Base-by-base conservation (phyloP, 2,113 vertebrate species). In the Caloenas nicobarica region DNA sequence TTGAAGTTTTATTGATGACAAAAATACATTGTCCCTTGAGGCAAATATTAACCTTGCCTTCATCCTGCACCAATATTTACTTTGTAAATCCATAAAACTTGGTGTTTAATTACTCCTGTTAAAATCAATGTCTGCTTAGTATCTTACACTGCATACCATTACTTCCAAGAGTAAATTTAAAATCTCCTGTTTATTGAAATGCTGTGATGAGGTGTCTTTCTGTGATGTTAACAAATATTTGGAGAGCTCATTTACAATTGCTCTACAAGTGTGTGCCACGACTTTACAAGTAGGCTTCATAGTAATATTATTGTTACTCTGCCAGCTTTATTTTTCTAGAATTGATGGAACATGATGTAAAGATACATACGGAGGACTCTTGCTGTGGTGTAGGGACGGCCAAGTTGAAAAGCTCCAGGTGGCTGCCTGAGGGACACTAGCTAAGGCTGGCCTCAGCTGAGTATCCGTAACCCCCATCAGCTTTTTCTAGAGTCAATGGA, bases 31-130 rank as follows among this genome's bases (percentile, higher is more conserved):
- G 46, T 91, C 14, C 18, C 16, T 91, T 83, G 68, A 58, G 42
- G 60, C 36, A 94, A 94, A 93, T 86, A 83, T 73, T 95, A 93
- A 88, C 51, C 29, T 83, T 74, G 12, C 7, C 62, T 96, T 91
- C 74, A 86, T 88, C 36, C 14, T 78, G 10, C 33, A 34, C 53
- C 60, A 93, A 56, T 88, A 93, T 88, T 96, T 96, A 51, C 71
- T 46, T 90, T 77, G 48, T 77, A 68, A 83, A 83, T 95, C 76
- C 68, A 48, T 74, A 83, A 86, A 81, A 9, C 36, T 86, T 89
- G 33, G 28, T 89, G 51, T 81, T 66, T 86, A 88, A 83, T 93
- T 36, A 72, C 53, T 82, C 12, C 7, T 50, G 33, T 86, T 86
- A 70, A 78, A 93, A 22, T 31, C 34, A 79, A 8, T 61, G n/a